Evolutionary conservation across 92 coral and sea anemone genomes (phyloP).

Genomic region (Epizoanthus scotinus): DNA sequence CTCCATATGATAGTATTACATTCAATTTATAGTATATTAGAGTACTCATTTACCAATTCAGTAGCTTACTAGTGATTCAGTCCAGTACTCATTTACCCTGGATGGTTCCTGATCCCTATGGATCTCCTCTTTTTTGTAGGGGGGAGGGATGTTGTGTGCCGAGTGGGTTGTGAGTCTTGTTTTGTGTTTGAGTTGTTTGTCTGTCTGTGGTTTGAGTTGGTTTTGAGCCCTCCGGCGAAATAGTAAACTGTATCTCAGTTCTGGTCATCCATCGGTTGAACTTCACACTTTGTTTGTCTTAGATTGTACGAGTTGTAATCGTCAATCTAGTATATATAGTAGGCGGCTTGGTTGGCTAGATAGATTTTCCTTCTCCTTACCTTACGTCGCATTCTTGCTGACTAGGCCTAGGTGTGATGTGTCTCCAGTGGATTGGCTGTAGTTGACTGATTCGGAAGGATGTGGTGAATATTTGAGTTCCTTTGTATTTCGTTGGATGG

Average conservation of each 20-base stretch:
- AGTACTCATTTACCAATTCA: too few relatives aligned
- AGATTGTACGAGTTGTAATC: background rate
- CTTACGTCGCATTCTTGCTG: constrained; percentile 12
- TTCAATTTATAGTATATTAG: too few relatives aligned
- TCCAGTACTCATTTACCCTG: too few relatives aligned
- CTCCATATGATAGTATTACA: too few relatives aligned
- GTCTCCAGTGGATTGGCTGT: background rate
- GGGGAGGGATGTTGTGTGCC: too few relatives aligned
- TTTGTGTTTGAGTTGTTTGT: background rate
- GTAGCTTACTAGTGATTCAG: too few relatives aligned
- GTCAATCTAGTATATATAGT: background rate
- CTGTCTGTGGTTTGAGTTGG: constrained; percentile 6
- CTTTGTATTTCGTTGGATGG: too few relatives aligned
- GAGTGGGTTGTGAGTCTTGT: background rate
- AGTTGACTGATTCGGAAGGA: background rate
- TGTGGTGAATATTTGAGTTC: too few relatives aligned
- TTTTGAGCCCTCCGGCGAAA: constrained; percentile 1
- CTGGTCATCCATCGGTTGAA: constrained; percentile 1
- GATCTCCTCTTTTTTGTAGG: too few relatives aligned
- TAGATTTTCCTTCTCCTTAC: too few relatives aligned
- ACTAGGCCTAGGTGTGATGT: background rate
- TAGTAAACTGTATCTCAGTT: background rate
- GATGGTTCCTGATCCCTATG: too few relatives aligned
- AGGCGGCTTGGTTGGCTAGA: background rate
- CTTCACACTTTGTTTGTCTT: background rate